Percentiles rank a stretch among this genome's conserved stretches.
Conservation (phyloP, 1,140 invertebrate species). For the Aphelinus atriplicis region DNA sequence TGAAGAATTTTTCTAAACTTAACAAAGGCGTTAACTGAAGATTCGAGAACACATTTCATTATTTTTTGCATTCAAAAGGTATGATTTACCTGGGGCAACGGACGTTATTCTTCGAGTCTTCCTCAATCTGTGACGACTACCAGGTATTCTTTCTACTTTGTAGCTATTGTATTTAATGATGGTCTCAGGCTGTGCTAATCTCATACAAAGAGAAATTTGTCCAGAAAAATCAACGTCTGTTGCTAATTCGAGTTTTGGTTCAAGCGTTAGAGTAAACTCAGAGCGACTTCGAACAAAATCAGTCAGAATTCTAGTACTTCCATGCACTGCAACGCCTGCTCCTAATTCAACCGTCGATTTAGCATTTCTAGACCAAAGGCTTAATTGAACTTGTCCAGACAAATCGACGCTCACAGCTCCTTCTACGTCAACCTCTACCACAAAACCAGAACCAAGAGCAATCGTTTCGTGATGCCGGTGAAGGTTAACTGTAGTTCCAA, state of each 20-base stretch:
- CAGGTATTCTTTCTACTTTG: slow-evolving; percentile 76
- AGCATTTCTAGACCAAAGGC: slow-evolving; percentile 88
- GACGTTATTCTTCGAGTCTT: slow-evolving; percentile 60
- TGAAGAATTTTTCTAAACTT: no score
- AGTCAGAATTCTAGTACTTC: slow-evolving; percentile 73
- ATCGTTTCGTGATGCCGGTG: slow-evolving; percentile 79
- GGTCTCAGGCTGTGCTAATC: slow-evolving; percentile 78
- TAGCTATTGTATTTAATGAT: slow-evolving; percentile 73
- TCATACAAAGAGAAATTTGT: slow-evolving; percentile 81
- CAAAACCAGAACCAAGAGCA: slow-evolving; percentile 78
- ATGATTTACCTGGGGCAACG: slow-evolving; percentile 74
- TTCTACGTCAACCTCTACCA: slow-evolving; percentile 75
- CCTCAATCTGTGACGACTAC: slow-evolving; percentile 72
- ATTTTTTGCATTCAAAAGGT: slow-evolving; percentile 81
- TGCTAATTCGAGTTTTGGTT: slow-evolving; percentile 78
- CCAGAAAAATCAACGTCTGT: slow-evolving; percentile 85
- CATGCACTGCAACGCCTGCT: slow-evolving; percentile 76
- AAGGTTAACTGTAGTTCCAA: slow-evolving; percentile 78
- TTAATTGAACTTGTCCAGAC: slow-evolving; percentile 84
- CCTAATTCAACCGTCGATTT: slow-evolving; percentile 82
- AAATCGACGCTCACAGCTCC: slow-evolving; percentile 85
- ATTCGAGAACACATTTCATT: slow-evolving; percentile 78
- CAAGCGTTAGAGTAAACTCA: slow-evolving; percentile 76
- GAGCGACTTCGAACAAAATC: slow-evolving; percentile 76
- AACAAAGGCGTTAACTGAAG: slow-evolving; percentile 50